Base-by-base conservation (phyloP, 1,140 invertebrate genomes). In the Galendromus occidentalis region DNA sequence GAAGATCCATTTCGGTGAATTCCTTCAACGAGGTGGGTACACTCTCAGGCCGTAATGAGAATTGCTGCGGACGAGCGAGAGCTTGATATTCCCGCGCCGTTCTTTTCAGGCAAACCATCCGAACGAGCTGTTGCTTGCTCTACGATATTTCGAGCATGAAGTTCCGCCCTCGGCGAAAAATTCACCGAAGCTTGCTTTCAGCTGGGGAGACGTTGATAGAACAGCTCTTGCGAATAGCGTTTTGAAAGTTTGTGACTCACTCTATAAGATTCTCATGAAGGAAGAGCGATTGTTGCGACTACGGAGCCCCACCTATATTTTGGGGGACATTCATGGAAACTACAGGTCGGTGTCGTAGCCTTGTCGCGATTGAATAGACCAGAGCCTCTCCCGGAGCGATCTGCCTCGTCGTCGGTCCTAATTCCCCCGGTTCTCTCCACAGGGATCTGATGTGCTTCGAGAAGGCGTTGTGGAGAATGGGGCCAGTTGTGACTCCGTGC, bases 361-460 rank as follows among this genome's bases (percentile, higher is more conserved):
- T 59, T 25, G 14, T 20, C 1, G 4, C 25, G 51, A 14, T 22
- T 6, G 18, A 22, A 14, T 47, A 20, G 5, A 22, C 45, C 7
- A n/a, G 18, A 20, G 45, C 14, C 25, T 7, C 25, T 14, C 14
- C 14, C 25, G 4, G 7, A 22, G 45, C 4, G 18, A 28, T 47
- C 45, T 7, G 14, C 42, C 12, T 14, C 42, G 12, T 12, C n/a
- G n/a, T 44, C 42, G n/a, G n/a, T n/a, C n/a, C 4, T 39, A 39
- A 39, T 7, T 47, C 7, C 28, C 14, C 14, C 28, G 14, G 7
- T 47, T 5, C 45, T 44, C 42, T 44, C 28, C 81, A 77, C 67
- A 73, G 75, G 44, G 82, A 83, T 72, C 70, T 83, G 42, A 73
- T 81, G 4, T 77, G 78, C 65, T 83, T 82, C 77, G 82, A 83